Evolutionary conservation across 2,797 vertebrate species (phyloP).

Genomic region (Cossypha caffra): DNA sequence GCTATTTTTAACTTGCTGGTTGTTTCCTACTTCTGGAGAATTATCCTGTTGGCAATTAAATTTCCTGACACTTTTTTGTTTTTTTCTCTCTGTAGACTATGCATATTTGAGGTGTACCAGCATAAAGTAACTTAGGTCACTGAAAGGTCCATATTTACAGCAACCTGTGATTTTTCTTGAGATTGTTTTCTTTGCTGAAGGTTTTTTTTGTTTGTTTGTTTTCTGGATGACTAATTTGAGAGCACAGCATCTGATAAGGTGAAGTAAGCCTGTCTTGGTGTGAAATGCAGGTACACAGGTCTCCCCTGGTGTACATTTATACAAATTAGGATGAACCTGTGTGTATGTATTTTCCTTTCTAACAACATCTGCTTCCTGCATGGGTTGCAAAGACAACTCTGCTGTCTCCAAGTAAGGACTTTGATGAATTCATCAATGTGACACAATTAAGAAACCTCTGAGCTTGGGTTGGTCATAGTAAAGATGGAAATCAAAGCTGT

Average conservation of each 20-base stretch:
- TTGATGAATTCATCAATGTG: neutral
- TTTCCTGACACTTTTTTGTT: neutral
- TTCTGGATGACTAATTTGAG: neutral
- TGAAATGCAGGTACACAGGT: neutral
- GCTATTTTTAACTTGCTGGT: constrained; percentile 14
- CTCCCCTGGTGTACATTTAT: neutral
- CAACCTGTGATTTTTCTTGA: neutral
- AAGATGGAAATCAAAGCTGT: neutral
- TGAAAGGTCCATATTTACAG: neutral
- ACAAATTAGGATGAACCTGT: neutral
- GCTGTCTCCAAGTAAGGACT: fast-evolving
- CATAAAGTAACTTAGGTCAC: neutral
- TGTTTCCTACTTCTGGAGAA: neutral
- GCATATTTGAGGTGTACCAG: neutral
- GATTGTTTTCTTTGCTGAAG: neutral
- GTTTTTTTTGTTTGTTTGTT: neutral
- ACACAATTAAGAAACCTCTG: neutral
- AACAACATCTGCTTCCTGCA: neutral
- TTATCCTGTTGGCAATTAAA: constrained; percentile 4
- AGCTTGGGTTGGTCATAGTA: neutral
- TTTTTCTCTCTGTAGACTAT: neutral
- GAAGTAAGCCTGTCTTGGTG: neutral
- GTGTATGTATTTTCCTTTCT: neutral
- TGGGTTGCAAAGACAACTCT: neutral
- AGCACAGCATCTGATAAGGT: neutral